These are phyloP conservation scores for Ceratothoa steindachneri DNA, from an alignment of 2,888 invertebrate genomes.

Conservation along the genomic window DNA sequence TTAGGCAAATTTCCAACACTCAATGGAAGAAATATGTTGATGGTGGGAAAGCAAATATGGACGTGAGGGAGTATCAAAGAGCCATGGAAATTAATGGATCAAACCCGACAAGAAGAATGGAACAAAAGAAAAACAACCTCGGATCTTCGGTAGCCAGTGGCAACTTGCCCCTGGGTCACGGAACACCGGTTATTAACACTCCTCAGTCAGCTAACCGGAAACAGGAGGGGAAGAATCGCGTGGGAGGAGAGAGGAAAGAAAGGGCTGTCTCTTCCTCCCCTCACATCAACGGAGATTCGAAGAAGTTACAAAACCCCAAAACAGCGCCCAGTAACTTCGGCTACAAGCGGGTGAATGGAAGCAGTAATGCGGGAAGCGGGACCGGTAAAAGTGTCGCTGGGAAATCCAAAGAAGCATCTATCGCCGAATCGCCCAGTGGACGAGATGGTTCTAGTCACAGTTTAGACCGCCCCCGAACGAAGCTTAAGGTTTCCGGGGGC, in stretches of 20 bases:
- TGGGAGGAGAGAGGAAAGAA: constrained; percentile 21
- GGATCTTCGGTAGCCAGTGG: constrained; percentile 27
- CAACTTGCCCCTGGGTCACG: neutral
- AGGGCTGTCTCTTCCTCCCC: constrained; percentile 14
- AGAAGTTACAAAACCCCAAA: constrained; percentile 44
- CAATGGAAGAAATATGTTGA: constrained; percentile 58
- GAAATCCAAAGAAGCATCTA: constrained; percentile 17
- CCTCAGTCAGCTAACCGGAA: constrained; percentile 11
- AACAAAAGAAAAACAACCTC: constrained; percentile 39
- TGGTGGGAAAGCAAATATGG: constrained; percentile 51
- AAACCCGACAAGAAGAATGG: constrained; percentile 25
- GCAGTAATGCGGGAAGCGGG: constrained; percentile 26
- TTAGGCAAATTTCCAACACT: constrained; percentile 53
- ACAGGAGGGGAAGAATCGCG: constrained; percentile 34
- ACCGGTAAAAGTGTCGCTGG: constrained; percentile 20
- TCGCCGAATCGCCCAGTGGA: constrained; percentile 1
- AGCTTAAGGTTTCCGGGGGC: constrained; percentile 79
- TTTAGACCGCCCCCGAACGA: constrained; percentile 50
- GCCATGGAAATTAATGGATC: constrained; percentile 25
- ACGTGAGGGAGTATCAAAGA: constrained; percentile 34
- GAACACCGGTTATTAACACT: constrained; percentile 3
- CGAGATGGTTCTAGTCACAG: constrained; percentile 46
- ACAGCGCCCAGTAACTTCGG: constrained; percentile 46
- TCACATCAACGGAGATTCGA: constrained; percentile 42
- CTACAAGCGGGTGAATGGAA: constrained; percentile 38